Conservation (phyloP, 2,797 vertebrate species). For the Brachyrhaphis roseni region DNA sequence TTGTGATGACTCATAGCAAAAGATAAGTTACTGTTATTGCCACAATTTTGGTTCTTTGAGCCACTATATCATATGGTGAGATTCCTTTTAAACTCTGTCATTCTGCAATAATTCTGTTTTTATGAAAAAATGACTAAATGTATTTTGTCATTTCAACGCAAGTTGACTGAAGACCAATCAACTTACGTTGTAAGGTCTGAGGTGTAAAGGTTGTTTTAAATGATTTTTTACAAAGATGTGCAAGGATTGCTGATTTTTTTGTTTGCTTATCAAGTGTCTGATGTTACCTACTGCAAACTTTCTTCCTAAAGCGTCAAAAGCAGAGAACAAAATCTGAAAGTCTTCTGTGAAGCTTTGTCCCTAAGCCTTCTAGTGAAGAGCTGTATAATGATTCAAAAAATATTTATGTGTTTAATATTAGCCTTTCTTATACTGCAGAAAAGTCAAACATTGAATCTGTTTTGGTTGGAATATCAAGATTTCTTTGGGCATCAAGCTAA, state of each 20-base stretch:
- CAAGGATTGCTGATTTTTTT: neutral
- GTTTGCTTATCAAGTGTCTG: neutral
- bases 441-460: slow-evolving; percentile 23
- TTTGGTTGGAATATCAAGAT: slow-evolving; percentile 21
- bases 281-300: neutral
- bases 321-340: neutral
- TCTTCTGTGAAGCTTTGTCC: slow-evolving; percentile 18
- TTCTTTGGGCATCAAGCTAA: slow-evolving; percentile 12
- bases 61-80: neutral
- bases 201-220: neutral
- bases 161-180: neutral
- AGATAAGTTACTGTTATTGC: neutral
- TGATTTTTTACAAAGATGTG: neutral
- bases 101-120: neutral
- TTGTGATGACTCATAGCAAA: neutral
- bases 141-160: no score
- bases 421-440: slow-evolving; percentile 6
- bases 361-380: neutral
- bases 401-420: slow-evolving; percentile 26
- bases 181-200: neutral
- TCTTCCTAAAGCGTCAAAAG: neutral
- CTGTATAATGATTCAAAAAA: neutral
- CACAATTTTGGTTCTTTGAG: neutral
- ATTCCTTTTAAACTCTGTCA: neutral
- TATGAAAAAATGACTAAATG: neutral